Base-by-base conservation (phyloP, 2,888 invertebrate genomes). In the Blastobasis adustella region DNA sequence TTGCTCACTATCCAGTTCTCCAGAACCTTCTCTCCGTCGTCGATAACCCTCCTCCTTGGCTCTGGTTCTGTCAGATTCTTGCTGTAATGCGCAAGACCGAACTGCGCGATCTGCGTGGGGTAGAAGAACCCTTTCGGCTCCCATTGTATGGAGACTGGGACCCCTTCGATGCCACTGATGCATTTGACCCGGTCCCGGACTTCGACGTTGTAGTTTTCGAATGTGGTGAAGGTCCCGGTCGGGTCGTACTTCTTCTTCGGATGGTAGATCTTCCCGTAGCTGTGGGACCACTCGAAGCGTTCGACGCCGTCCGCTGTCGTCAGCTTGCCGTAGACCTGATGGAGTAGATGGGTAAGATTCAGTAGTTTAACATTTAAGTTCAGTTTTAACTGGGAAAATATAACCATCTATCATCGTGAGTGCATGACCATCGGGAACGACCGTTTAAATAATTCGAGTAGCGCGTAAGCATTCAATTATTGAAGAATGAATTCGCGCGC, bases 81-180 rank as follows among this genome's bases (percentile, higher is more conserved):
- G 80, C 97, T 98, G 80, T 97, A 99, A 83, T 99, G 99, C 7
- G 98, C 96, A 52, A 99, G 83, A 0, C 97, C 99, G 78, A 97
- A 99, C 79, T 99, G 99, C 5, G 99, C 98, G 60, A 99, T 98
- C 87, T 99, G 99, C 1, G 98, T 99, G 0, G 99, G 98, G 84
- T 99, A 99, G 80, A 94, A 97, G 80, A 99, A 98, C 0, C 99
- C 99, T 57, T 93, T 92, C 41, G 95, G 94, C 66, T 97, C 96
- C 99, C 99, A 99, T 74, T 98, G 98, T 0, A 95, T 96, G n/a
- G 97, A 97, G 50, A 98, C 93, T 0, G 98, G 98, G 10, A 98
- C 97, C 67, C 98, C 98, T 71, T 97, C 96, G 9, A 92, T 92
- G 0, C 95, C 98, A 79, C 96, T 97, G 64, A 99, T 94, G 79